Conservation (phyloP, 2,797 vertebrate genomes). For the Anguilla anguilla region DNA sequence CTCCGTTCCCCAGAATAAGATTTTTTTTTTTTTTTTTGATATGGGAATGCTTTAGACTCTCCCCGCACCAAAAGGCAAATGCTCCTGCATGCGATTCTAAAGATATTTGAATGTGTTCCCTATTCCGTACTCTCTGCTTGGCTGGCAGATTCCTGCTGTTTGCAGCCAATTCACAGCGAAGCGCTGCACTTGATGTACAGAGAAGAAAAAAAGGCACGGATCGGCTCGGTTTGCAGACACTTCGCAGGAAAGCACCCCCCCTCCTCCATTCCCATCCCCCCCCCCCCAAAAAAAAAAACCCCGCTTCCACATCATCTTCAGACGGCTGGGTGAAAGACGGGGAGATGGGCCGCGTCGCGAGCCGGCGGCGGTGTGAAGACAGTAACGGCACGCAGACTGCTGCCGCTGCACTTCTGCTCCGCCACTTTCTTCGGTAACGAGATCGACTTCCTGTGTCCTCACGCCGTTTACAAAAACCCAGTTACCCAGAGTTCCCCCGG, state of each 20-base stretch:
- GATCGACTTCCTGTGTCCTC: background rate
- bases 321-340: background rate
- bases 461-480: background rate
- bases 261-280: background rate
- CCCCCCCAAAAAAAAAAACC: background rate
- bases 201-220: background rate
- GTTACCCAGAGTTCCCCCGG: background rate
- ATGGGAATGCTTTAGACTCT: background rate
- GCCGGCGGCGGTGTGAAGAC: background rate
- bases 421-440: background rate
- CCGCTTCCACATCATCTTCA: conserved; percentile 15
- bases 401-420: background rate
- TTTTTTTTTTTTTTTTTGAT: background rate
- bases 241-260: background rate
- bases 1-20: background rate
- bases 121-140: background rate
- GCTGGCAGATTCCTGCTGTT: background rate
- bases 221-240: background rate
- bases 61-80: background rate
- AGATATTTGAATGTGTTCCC: background rate
- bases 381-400: background rate
- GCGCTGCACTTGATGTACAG: background rate
- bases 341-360: background rate
- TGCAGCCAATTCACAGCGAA: background rate
- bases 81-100: background rate